Base-by-base conservation (phyloP, 2,113 vertebrate genomes). In the Cyprinodon brontotheroides region DNA sequence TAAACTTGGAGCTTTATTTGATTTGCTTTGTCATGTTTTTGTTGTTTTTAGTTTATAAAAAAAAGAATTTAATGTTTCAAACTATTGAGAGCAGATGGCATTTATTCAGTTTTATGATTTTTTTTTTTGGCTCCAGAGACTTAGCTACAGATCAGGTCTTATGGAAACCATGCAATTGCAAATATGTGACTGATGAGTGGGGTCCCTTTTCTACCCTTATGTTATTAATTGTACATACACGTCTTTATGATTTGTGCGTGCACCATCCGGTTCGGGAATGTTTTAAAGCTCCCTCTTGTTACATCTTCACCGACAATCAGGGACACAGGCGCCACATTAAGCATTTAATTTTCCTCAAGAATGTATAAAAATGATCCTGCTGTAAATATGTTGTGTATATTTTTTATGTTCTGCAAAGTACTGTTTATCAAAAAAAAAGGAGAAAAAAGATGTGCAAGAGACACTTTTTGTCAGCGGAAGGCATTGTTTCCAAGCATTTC, bases 301-400 rank as follows among this genome's bases (percentile, higher is more conserved):
- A 94, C 93, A 94, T 85, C 92, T 95, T 93, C 94, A 92, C 94
- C 94, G 96, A 96, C 95, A 96, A 96, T 98, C 96, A 95, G 96
- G 95, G 95, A 96, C 93, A 93, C 86, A 93, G 88, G 92, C 95
- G 94, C 92, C 94, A 92, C 45, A 1, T 77, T 93, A 91, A 93
- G 93, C 92, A 93, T 94, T 57, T 87, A 89, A 92, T 93, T 92
- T 97, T 96, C 94, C 72, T 71, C 50, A 86, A 86, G 85, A 89
- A 79, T 81, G 77, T 90, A 77, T 78, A 86, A 86, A 92, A 90
- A 87, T 87, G 92, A 93, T 93, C 93, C 93, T 95, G 94, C 94
- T 97, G 96, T 96, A 97, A 96, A 97, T 97, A 96, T 91, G 89
- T 96, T 95, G 95, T 95, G 95, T 96, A 95, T 94, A 96, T 97